Percentiles rank a stretch among this genome's conserved stretches.
These are phyloP conservation scores for Setipinna tenuifilis DNA, from an alignment of 2,797 vertebrate genomes.

Conservation along the genomic window DNA sequence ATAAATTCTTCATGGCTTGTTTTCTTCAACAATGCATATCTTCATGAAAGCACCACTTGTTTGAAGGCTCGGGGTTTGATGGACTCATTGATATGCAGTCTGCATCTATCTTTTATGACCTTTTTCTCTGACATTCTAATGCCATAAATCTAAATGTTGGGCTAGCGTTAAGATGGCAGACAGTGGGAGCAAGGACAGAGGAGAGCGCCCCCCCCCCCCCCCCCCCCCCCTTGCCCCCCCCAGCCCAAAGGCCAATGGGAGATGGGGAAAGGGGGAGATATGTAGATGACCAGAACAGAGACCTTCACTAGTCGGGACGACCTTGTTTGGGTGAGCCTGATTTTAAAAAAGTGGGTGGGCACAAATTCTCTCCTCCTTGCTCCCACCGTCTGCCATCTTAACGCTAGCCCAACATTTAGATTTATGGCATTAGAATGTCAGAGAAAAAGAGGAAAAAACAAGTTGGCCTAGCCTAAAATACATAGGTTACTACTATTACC, in stretches of 20 bases:
- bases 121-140: conserved; percentile 12
- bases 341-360: too few relatives aligned
- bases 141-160: not conserved
- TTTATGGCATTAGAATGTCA: not conserved
- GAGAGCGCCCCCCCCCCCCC: too few relatives aligned
- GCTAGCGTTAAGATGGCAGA: not conserved
- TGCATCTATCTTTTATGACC: conserved; percentile 46
- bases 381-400: not conserved
- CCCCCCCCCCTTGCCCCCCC: too few relatives aligned
- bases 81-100: conserved; percentile 26
- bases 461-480: too few relatives aligned
- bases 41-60: not conserved
- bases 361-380: not conserved
- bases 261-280: not conserved
- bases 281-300: not conserved
- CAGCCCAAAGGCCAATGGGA: not conserved
- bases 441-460: too few relatives aligned
- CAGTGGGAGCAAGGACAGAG: not conserved
- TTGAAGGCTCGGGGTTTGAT: conserved; percentile 15
- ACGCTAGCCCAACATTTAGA: not conserved
- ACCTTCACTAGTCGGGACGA: not conserved
- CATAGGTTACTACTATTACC: too few relatives aligned
- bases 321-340: too few relatives aligned
- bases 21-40: not conserved
- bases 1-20: conserved; percentile 24